Evolutionary conservation across 2,888 invertebrate species (phyloP).

Genomic region (Drosophila multiciliata): DNA sequence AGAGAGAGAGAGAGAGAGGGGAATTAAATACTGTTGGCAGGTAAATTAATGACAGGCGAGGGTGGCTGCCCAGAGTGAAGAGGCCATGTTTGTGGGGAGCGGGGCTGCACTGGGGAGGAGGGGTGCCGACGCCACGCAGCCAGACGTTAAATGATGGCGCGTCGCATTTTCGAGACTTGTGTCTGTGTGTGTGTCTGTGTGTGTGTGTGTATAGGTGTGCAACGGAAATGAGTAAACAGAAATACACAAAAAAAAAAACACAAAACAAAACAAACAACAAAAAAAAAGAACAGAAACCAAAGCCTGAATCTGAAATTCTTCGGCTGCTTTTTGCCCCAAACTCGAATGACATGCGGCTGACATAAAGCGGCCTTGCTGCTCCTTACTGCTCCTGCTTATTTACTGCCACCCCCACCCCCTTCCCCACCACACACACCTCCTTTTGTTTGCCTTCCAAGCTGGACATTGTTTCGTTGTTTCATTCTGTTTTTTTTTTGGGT

Average conservation of each 20-base stretch:
- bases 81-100: constrained; percentile 12
- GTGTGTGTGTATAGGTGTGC: constrained; percentile 39
- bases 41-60: constrained; percentile 60
- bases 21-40: constrained; percentile 55
- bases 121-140: constrained; percentile 56
- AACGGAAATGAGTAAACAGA: constrained; percentile 77
- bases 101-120: constrained; percentile 8
- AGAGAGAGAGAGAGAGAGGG: constrained; percentile 2
- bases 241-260: constrained; percentile 27
- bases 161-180: constrained; percentile 52
- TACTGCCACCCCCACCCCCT: not conserved
- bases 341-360: constrained; percentile 73
- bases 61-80: constrained; percentile 54
- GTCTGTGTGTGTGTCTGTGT: constrained; percentile 4
- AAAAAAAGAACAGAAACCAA: constrained; percentile 33
- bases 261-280: not conserved
- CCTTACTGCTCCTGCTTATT: not conserved
- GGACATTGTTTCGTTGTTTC: constrained; percentile 44
- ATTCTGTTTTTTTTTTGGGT: constrained; percentile 16
- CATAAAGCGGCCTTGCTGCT: constrained; percentile 33
- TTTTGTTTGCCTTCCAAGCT: constrained; percentile 23
- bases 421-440: not conserved
- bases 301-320: constrained; percentile 78
- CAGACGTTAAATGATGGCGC: constrained; percentile 69
- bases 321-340: constrained; percentile 55